phyloP scores from a whole-genome alignment of 1,140 invertebrate genomes.

The Lithobius niger region DNA sequence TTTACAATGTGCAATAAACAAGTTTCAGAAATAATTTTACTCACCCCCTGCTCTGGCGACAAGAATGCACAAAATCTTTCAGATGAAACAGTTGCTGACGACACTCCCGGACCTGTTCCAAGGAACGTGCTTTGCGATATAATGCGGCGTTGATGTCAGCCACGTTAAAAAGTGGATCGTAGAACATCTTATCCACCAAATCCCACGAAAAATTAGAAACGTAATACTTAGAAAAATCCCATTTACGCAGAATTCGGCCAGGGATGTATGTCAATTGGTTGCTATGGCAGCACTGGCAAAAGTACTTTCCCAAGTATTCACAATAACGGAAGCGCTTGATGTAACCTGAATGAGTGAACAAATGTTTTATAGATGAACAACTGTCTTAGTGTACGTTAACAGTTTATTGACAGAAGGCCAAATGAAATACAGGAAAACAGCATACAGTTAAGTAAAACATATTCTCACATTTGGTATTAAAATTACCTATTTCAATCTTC shows the following conservation, averaged over 20 bases:
- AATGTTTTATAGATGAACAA: not conserved
- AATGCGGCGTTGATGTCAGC: constrained; percentile 52
- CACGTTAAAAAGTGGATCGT: constrained; percentile 65
- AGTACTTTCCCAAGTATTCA: constrained; percentile 72
- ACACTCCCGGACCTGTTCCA: constrained; percentile 45
- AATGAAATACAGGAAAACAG: not conserved
- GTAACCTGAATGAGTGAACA: constrained; percentile 40
- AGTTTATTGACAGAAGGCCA: not conserved
- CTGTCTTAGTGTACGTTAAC: not conserved
- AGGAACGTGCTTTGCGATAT: constrained; percentile 44
- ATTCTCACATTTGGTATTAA: not conserved
- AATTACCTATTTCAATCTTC: constrained; percentile 45
- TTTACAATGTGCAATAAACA: not conserved
- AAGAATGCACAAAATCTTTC: constrained; percentile 50
- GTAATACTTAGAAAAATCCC: constrained; percentile 58
- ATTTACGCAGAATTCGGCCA: constrained; percentile 55
- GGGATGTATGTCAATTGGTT: constrained; percentile 62
- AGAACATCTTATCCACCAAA: constrained; percentile 57
- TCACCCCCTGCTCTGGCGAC: constrained; percentile 47
- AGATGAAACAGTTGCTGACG: constrained; percentile 51
- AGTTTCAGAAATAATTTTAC: constrained; percentile 17
- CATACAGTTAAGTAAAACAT: not conserved
- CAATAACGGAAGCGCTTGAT: constrained; percentile 62
- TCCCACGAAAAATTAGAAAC: constrained; percentile 70
- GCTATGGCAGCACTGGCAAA: constrained; percentile 76